These are phyloP conservation scores for Drosophila silvestris DNA, from an alignment of 2,888 invertebrate genomes.

Conservation along the genomic window DNA sequence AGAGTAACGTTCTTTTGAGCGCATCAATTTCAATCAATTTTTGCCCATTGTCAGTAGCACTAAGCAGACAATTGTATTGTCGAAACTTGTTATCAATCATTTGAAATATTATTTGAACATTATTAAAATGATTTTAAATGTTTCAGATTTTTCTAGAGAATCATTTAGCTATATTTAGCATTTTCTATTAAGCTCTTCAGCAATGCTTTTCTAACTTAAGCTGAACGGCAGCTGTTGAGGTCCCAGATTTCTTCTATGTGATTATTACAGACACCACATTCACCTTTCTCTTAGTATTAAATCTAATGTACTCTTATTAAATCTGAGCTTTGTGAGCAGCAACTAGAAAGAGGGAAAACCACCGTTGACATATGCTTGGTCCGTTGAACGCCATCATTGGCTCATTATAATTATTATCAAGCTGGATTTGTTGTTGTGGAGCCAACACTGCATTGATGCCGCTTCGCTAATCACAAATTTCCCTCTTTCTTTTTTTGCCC, in stretches of 20 bases:
- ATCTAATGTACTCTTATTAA: slow-evolving; percentile 2
- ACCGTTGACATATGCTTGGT: slow-evolving; percentile 32
- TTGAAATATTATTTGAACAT: neutral
- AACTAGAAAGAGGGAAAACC: slow-evolving; percentile 19
- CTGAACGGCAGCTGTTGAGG: neutral
- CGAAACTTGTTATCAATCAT: too few relatives aligned
- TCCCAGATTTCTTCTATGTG: neutral
- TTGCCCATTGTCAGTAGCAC: neutral
- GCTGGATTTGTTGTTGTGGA: slow-evolving; percentile 14
- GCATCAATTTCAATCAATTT: neutral
- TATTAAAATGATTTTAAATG: neutral
- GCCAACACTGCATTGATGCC: slow-evolving; percentile 14
- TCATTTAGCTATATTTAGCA: neutral
- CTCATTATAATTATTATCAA: slow-evolving; percentile 48
- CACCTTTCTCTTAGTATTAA: slow-evolving; percentile 13
- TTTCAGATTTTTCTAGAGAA: neutral
- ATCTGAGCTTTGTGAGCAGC: neutral
- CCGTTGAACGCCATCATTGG: slow-evolving; percentile 44
- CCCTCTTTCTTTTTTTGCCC: neutral
- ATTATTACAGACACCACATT: neutral
- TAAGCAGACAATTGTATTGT: neutral
- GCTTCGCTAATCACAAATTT: neutral
- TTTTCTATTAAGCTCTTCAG: neutral
- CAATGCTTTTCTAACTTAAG: rapidly evolving
- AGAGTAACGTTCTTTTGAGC: neutral